These are phyloP conservation scores for Elymnias hypermnestra DNA, from an alignment of 1,140 invertebrate species.

Conservation along the genomic window DNA sequence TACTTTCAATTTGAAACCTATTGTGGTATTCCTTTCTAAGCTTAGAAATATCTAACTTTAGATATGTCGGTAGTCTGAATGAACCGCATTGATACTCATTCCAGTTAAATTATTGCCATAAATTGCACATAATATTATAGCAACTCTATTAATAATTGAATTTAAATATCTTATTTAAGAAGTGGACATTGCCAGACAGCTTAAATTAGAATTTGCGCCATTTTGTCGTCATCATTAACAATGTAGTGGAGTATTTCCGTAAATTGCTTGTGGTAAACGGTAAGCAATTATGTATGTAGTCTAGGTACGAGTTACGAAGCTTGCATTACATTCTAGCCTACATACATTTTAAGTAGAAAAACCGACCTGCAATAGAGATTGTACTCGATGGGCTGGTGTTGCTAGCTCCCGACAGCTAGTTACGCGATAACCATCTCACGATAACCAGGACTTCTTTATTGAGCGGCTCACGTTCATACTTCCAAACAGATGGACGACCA, in stretches of 20 bases:
- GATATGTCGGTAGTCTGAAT: too few relatives aligned
- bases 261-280: not conserved
- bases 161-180: too few relatives aligned
- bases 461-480: conserved; percentile 49
- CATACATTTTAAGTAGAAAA: conserved; percentile 43
- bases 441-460: conserved; percentile 55
- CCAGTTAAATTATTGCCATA: too few relatives aligned
- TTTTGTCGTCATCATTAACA: conserved; percentile 1
- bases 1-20: too few relatives aligned
- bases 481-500: conserved; percentile 43
- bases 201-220: not conserved
- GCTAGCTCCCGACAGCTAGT: conserved; percentile 51
- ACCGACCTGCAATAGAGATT: conserved; percentile 41
- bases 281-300: conserved; percentile 16
- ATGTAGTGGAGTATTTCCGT: not conserved
- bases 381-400: conserved; percentile 39
- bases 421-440: conserved; percentile 55
- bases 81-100: too few relatives aligned
- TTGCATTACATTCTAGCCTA: conserved; percentile 23
- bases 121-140: too few relatives aligned
- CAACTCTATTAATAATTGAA: too few relatives aligned
- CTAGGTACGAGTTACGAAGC: conserved; percentile 17
- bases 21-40: too few relatives aligned
- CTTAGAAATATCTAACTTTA: too few relatives aligned
- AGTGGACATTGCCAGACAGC: too few relatives aligned